Evolutionary conservation across 2,113 vertebrate species (phyloP).

Genomic region (Lophochroa leadbeateri): DNA sequence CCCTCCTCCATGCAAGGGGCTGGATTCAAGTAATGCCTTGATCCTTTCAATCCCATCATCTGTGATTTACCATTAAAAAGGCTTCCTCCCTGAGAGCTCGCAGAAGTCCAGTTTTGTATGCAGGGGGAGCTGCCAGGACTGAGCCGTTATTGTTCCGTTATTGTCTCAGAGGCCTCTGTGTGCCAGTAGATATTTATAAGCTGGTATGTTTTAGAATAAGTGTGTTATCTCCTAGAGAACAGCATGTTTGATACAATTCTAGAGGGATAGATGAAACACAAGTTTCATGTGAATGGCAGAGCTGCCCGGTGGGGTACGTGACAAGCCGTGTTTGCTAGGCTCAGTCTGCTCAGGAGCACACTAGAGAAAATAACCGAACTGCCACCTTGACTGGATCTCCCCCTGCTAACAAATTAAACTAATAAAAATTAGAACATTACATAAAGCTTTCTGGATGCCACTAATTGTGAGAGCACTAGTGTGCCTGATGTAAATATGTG

Average conservation of each 20-base stretch:
- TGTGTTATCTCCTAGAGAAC: constrained; percentile 49
- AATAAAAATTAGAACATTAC: constrained; percentile 22
- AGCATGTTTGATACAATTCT: constrained; percentile 34
- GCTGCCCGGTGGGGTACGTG: not conserved
- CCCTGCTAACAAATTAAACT: constrained; percentile 23
- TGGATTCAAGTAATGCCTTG: not conserved
- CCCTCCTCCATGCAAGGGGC: constrained; percentile 3
- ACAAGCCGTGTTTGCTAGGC: not conserved
- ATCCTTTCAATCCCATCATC: constrained; percentile 16
- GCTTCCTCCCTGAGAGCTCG: not conserved
- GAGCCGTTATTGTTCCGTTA: not conserved
- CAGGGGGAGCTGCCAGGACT: not conserved
- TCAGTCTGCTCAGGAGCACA: not conserved
- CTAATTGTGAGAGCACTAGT: not conserved
- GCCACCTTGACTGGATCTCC: constrained; percentile 1
- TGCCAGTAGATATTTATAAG: constrained; percentile 50
- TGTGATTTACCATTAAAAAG: constrained; percentile 5
- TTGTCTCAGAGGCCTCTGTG: constrained; percentile 29
- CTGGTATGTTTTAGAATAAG: constrained; percentile 13
- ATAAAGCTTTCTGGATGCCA: not conserved
- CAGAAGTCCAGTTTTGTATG: not conserved
- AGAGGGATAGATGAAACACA: constrained; percentile 15
- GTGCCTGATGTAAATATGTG: not conserved
- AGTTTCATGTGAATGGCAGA: not conserved
- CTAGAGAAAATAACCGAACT: not conserved